A percentile compares a stretch with the other conserved stretches of the same genome.
phyloP scores from a whole-genome alignment of 2,888 invertebrate species.

The Abscondita cerata region DNA sequence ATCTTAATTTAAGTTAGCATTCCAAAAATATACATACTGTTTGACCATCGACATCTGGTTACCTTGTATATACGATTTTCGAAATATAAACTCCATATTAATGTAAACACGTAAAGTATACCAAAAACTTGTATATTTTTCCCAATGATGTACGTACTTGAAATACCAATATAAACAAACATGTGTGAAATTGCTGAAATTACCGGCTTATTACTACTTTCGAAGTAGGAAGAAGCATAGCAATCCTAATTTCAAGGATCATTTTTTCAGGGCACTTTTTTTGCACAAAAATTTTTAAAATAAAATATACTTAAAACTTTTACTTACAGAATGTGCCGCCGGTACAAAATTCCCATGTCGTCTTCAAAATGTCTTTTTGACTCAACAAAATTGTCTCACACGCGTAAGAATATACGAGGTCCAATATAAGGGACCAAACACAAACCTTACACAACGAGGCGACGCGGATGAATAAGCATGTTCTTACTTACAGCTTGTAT shows the following conservation, averaged over 20 bases:
- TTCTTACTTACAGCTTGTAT: constrained; percentile 30
- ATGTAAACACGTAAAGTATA: not conserved
- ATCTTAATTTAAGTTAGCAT: not conserved
- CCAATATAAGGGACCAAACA: constrained; percentile 24
- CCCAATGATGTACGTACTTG: no score
- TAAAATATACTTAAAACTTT: constrained; percentile 5
- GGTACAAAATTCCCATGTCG: constrained; percentile 28
- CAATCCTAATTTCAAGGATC: not conserved
- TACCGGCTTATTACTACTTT: not conserved
- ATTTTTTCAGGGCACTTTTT: not conserved
- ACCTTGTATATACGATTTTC: not conserved
- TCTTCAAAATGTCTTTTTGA: constrained; percentile 7
- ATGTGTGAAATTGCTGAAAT: no score
- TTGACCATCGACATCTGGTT: constrained; percentile 1
- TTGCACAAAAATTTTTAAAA: not conserved
- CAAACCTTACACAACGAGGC: constrained; percentile 30
- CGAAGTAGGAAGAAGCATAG: no score
- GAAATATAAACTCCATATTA: not conserved
- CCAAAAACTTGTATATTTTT: not conserved
- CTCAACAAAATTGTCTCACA: constrained; percentile 20
- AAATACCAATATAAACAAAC: not conserved
- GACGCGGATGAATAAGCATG: constrained; percentile 31
- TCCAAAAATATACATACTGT: not conserved
- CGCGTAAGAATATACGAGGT: constrained; percentile 29
- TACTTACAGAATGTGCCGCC: constrained; percentile 26